Conservation (phyloP, 2,797 vertebrate species). For the Emys orbicularis region DNA sequence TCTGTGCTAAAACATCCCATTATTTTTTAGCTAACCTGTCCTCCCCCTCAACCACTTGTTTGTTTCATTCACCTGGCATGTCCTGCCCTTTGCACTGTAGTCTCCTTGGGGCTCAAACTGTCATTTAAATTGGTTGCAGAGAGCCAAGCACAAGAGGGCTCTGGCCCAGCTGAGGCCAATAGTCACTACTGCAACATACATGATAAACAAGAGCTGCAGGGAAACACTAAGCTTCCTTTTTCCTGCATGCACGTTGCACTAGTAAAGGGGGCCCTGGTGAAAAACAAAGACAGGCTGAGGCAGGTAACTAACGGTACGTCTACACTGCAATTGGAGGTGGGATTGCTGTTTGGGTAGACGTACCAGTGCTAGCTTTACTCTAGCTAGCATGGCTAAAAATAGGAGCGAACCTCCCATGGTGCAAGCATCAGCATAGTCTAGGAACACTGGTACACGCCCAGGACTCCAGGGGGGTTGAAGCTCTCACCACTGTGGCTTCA, state of each 20-base stretch:
- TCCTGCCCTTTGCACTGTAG: background rate
- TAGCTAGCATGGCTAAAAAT: background rate
- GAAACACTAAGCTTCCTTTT: background rate
- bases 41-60: background rate
- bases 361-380: background rate
- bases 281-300: background rate
- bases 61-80: background rate
- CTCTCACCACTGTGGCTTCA: background rate
- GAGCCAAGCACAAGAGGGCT: background rate
- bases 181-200: background rate
- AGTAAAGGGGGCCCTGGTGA: background rate
- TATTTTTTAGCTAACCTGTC: background rate
- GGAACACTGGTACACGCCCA: background rate
- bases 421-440: background rate
- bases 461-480: too few relatives aligned
- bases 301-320: background rate
- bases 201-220: rapidly evolving
- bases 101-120: background rate
- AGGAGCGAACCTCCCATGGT: background rate
- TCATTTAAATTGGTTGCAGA: background rate
- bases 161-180: background rate
- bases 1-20: rapidly evolving
- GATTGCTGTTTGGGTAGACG: background rate
- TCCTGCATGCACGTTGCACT: background rate
- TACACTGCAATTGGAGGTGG: background rate